These are phyloP conservation scores for Conus canariensis DNA, from an alignment of 2,888 invertebrate genomes.

Conservation along the genomic window DNA sequence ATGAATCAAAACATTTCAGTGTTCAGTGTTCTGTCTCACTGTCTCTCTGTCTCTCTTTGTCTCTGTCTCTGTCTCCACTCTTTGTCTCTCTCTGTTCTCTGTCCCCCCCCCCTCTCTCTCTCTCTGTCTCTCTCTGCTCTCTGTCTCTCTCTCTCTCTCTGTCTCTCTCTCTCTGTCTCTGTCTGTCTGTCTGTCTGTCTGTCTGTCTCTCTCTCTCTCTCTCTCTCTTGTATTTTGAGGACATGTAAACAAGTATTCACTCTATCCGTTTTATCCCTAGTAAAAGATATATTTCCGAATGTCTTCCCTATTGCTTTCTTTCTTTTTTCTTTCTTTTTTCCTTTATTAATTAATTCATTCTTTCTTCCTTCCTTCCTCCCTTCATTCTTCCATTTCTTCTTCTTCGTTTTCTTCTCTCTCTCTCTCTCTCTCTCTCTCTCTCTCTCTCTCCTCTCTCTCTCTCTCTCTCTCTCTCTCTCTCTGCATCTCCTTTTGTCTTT, in stretches of 20 bases:
- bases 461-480: too few species aligned
- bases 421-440: slow-evolving; percentile 44
- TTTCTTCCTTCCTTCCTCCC: too few species aligned
- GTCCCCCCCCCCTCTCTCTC: not conserved
- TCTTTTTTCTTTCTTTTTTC: too few species aligned
- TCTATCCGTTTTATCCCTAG: too few species aligned
- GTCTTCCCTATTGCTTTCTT: too few species aligned
- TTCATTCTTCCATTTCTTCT: not conserved
- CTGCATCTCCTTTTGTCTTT: too few species aligned
- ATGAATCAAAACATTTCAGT: not conserved
- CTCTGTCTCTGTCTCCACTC: not conserved
- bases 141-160: not conserved
- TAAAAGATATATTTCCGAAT: too few species aligned
- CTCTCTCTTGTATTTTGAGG: not conserved
- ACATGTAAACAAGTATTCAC: not conserved
- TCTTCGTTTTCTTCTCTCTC: slow-evolving; percentile 45
- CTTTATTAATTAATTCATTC: too few species aligned
- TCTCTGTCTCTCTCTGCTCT: not conserved
- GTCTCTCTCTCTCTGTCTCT: too few species aligned
- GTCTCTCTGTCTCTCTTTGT: not conserved
- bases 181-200: slow-evolving; percentile 40
- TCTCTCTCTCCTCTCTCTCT: not conserved
- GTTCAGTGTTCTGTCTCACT: not conserved
- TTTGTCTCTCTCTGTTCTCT: too few species aligned
- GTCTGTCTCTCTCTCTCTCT: slow-evolving; percentile 47